phyloP scores from a whole-genome alignment of 2,113 vertebrate species.

The Hippocampus barbouri region DNA sequence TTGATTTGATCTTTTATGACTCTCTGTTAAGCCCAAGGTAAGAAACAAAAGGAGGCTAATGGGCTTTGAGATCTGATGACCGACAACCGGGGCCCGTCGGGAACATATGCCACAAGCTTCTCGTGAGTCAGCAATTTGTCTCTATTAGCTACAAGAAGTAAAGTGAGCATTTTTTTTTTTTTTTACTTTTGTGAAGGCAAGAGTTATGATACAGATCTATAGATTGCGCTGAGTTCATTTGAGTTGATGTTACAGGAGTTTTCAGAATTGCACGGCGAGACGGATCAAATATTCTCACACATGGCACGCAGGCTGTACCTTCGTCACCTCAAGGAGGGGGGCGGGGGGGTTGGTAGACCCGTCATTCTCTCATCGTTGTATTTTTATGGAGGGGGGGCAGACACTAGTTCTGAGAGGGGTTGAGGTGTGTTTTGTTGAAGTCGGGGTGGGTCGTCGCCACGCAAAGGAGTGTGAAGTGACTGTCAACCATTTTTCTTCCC shows the following conservation, averaged over 20 bases:
- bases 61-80: neutral
- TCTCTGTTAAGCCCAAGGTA: neutral
- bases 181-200: neutral
- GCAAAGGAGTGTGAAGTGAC: conserved; percentile 53
- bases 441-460: conserved; percentile 44
- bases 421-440: neutral
- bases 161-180: neutral
- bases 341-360: conserved; percentile 13
- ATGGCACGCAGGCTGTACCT: neutral
- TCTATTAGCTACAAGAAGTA: neutral
- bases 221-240: neutral
- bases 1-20: conserved; percentile 5
- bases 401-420: conserved; percentile 21
- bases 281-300: neutral
- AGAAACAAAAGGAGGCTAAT: conserved; percentile 9
- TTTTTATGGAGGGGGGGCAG: conserved; percentile 36
- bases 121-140: neutral
- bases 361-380: conserved; percentile 37
- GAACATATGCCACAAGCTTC: neutral
- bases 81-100: neutral
- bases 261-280: neutral
- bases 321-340: neutral
- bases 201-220: neutral
- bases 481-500: conserved; percentile 26
- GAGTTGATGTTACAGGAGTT: neutral